Evolutionary conservation across 2,888 invertebrate species (phyloP).

Genomic region (Octonoba sinensis): DNA sequence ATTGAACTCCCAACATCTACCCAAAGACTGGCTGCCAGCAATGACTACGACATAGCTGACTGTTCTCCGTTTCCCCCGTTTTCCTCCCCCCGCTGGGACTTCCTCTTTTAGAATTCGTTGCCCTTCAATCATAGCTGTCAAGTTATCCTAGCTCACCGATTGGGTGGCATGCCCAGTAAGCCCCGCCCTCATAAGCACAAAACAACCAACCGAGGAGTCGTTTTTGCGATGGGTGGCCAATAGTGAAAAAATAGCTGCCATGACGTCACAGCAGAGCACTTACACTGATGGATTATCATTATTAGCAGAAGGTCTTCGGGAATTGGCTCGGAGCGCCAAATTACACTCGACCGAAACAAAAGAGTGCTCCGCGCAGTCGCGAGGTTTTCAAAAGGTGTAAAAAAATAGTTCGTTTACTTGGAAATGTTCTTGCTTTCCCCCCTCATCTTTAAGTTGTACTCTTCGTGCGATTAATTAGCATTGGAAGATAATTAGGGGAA

Average conservation of each 20-base stretch:
- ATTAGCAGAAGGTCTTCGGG: conserved; percentile 58
- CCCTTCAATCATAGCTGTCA: conserved; percentile 64
- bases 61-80: conserved; percentile 24
- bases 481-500: conserved; percentile 60
- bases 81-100: conserved; percentile 36
- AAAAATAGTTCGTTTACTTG: conserved; percentile 34
- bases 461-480: conserved; percentile 57
- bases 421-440: conserved; percentile 8
- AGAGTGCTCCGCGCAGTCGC: conserved; percentile 45
- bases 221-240: conserved; percentile 58
- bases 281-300: conserved; percentile 64
- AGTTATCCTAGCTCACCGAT: conserved; percentile 25
- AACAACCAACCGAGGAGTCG: conserved; percentile 60
- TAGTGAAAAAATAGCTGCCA: conserved; percentile 57
- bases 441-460: conserved; percentile 30
- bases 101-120: conserved; percentile 62
- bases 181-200: conserved; percentile 49
- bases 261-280: conserved; percentile 60
- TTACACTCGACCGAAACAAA: conserved; percentile 55
- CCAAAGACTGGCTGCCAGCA: conserved; percentile 28
- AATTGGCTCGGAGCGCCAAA: conserved; percentile 59
- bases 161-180: conserved; percentile 16
- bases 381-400: conserved; percentile 32
- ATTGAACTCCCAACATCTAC: conserved; percentile 33
- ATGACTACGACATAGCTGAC: conserved; percentile 55